Conservation (phyloP, 2,797 vertebrate genomes). For the Poecile montanus region DNA sequence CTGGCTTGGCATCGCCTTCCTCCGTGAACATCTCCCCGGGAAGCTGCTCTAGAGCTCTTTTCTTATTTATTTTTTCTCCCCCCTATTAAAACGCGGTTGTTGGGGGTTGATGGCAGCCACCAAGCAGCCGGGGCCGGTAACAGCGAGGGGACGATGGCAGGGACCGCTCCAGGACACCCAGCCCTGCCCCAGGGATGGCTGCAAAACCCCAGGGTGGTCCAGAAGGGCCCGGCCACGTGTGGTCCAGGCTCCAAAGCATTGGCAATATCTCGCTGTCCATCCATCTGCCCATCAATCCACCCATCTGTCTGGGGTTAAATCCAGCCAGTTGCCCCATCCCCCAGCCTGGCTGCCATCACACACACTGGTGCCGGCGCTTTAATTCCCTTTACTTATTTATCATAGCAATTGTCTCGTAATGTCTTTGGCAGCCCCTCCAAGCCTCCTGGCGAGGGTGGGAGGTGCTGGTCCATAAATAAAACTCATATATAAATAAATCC, state of each 20-base stretch:
- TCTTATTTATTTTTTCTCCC: too few species aligned
- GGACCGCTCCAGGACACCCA: neutral
- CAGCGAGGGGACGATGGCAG: neutral
- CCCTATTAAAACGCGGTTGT: neutral
- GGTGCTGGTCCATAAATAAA: conserved; percentile 1
- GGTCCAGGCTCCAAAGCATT: neutral
- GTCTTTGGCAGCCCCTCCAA: conserved; percentile 31
- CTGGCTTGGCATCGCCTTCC: neutral
- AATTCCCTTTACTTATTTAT: conserved; percentile 56
- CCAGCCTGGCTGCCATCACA: neutral
- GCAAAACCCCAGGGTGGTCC: neutral
- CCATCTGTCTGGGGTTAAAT: neutral
- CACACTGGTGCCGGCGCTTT: neutral
- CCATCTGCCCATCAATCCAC: neutral
- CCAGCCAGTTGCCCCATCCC: neutral
- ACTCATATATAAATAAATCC: neutral
- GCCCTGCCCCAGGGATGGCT: neutral
- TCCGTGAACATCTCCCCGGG: fast-evolving
- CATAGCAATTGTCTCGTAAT: conserved; percentile 49
- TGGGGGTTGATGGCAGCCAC: neutral
- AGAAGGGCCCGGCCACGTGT: fast-evolving
- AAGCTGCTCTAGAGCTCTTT: neutral
- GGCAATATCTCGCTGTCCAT: neutral
- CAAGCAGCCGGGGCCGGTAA: fast-evolving
- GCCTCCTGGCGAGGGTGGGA: neutral